Evolutionary conservation across 2,113 vertebrate genomes (phyloP), one percentile per base, ranked within the genome.

Genomic region (Rhabdomys dilectus): DNA sequence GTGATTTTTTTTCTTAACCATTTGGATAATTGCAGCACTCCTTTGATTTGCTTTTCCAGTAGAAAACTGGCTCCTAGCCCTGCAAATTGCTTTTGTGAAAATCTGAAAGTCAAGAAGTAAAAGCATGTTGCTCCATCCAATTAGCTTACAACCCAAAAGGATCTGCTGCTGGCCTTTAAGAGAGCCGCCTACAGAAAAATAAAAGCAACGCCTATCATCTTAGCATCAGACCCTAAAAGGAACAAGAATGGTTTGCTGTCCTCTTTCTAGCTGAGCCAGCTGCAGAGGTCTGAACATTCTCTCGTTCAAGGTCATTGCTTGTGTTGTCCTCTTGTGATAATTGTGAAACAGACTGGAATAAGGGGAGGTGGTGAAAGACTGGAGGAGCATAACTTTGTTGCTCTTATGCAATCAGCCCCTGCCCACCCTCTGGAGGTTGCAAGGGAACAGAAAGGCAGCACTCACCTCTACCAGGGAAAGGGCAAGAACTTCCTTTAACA

Each of bases 11-110:
- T 91, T 91, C 66, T 94, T 73, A 45, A 58, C 95, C 76, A 75
- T 97, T 96, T 97, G 82, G 80, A 91, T 94, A 94, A 92, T 84
- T 94, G 76, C 72, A 82, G 39, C 45, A 64, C 39, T 96, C 72
- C 56, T 93, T 42, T 86, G 88, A 96, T 82, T 91, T 87, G 58
- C 78, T 95, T 95, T 94, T 88, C 75, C 64, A 72, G 39, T 56
- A 45, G 53, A 91, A 76, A 68, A 73, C 86, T 97, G 94, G 91
- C 95, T 90, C 56, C 73, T 58, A 58, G 94, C 77, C 92, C 77
- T 93, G 68, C 76, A 87, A 87, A 89, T 62, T 87, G 68, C 76
- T 95, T 93, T 93, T 89, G 53, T 91, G 91, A 91, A 95, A 91
- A 89, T 66, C 62, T 76, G n/a, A 60, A 93, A 80, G 51, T 92